Percentiles rank a stretch among this genome's conserved stretches.
phyloP scores from a whole-genome alignment of 2,888 invertebrate genomes.

The Helicoverpa assulta region DNA sequence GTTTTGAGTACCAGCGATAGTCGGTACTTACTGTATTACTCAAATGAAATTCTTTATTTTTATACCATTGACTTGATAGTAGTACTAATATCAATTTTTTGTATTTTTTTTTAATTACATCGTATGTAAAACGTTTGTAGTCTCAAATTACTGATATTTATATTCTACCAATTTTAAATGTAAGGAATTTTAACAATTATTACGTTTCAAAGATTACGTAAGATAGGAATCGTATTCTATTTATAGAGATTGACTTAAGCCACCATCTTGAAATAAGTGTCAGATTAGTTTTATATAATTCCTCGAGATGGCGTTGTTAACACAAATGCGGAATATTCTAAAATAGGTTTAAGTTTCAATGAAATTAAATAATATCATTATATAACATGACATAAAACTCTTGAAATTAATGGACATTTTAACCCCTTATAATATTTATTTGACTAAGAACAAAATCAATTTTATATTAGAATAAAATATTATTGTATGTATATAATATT shows the following conservation, averaged over 20 bases:
- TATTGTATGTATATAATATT: constrained; percentile 14
- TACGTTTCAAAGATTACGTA: no score
- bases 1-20: no score
- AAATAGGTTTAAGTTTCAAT: constrained; percentile 27
- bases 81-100: no score
- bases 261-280: constrained; percentile 6
- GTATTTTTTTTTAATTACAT: no score
- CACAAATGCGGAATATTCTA: constrained; percentile 34
- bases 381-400: neutral
- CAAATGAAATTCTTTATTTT: neutral
- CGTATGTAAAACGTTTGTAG: no score
- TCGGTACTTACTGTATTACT: neutral
- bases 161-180: no score
- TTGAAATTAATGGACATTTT: neutral
- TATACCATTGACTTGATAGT: neutral
- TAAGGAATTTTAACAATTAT: neutral
- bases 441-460: constrained; percentile 5
- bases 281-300: neutral
- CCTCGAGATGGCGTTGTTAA: constrained; percentile 17
- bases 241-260: no score
- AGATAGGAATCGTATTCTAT: no score
- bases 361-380: neutral
- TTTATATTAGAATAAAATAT: constrained; percentile 5
- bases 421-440: neutral
- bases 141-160: no score